phyloP scores from a whole-genome alignment of 2,797 vertebrate genomes.

The Sphenodon punctatus region DNA sequence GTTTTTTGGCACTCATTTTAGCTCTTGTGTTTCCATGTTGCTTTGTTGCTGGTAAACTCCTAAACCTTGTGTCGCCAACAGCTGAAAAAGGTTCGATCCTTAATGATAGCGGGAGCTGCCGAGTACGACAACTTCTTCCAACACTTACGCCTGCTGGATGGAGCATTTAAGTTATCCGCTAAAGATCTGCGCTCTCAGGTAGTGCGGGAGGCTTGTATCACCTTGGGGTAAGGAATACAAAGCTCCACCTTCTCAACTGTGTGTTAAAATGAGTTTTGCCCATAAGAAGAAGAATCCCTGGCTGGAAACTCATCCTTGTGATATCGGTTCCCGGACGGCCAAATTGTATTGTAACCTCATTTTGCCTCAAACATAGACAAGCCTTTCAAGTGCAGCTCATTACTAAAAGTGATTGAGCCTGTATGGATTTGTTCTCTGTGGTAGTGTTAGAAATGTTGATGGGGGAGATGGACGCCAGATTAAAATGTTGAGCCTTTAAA shows the following conservation, averaged over 20 bases:
- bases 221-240: constrained; percentile 84
- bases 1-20: no score
- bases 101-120: constrained; percentile 89
- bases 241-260: background rate
- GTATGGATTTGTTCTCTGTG: fast-evolving
- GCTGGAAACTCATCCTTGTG: background rate
- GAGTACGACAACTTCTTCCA: constrained; percentile 94
- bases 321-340: fast-evolving
- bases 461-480: background rate
- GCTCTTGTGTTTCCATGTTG: background rate
- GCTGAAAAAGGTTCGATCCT: constrained; percentile 95
- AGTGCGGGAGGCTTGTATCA: constrained; percentile 97
- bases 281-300: background rate
- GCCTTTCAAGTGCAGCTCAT: fast-evolving
- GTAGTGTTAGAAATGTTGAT: background rate
- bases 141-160: constrained; percentile 91
- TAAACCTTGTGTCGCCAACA: constrained; percentile 61
- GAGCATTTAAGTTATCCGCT: constrained; percentile 92
- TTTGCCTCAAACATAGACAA: background rate
- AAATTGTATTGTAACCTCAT: background rate
- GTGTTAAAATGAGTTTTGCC: background rate
- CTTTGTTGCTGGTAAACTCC: background rate
- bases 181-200: constrained; percentile 98
- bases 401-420: background rate
- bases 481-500: background rate